Conservation (phyloP, 1,140 invertebrate species). For the Thaumetopoea pityocampa region DNA sequence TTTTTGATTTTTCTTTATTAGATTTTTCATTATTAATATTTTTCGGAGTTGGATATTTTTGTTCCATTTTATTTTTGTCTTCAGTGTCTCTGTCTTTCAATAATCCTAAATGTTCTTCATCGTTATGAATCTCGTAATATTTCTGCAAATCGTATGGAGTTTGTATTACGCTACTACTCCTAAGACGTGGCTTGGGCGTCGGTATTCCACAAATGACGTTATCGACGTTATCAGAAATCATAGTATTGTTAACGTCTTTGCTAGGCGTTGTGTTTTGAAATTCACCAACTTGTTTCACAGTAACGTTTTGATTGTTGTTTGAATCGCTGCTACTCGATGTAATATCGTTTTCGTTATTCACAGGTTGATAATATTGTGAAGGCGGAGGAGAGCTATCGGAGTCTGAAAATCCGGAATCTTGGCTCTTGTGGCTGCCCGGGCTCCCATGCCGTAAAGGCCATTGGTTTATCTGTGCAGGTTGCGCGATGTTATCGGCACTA, state of each 20-base stretch:
- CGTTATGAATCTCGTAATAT: conserved; percentile 68
- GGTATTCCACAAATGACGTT: conserved; percentile 29
- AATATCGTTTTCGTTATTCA: conserved; percentile 50
- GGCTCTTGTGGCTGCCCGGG: conserved; percentile 82
- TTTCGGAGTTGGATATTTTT: conserved; percentile 44
- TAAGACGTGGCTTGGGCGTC: conserved; percentile 55
- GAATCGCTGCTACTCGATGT: conserved; percentile 63
- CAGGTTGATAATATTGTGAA: conserved; percentile 60
- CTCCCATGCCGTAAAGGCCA: conserved; percentile 77
- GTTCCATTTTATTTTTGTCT: conserved; percentile 26
- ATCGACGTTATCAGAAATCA: conserved; percentile 30
- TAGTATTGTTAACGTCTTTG: conserved; percentile 48
- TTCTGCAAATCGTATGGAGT: conserved; percentile 73
- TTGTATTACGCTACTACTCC: conserved; percentile 71
- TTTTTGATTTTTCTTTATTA: conserved; percentile 41
- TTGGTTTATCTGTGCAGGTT: conserved; percentile 50
- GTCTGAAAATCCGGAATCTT: conserved; percentile 87
- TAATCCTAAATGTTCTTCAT: conserved; percentile 65
- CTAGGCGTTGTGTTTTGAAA: conserved; percentile 37
- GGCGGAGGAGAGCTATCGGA: conserved; percentile 79
- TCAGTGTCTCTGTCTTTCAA: conserved; percentile 52
- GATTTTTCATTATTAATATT: conserved; percentile 46
- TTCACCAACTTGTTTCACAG: conserved; percentile 54
- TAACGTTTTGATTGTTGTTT: conserved; percentile 68
- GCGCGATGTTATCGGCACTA: conserved; percentile 47